Conservation (phyloP, 2,113 vertebrate genomes). For the Climacteris rufus region DNA sequence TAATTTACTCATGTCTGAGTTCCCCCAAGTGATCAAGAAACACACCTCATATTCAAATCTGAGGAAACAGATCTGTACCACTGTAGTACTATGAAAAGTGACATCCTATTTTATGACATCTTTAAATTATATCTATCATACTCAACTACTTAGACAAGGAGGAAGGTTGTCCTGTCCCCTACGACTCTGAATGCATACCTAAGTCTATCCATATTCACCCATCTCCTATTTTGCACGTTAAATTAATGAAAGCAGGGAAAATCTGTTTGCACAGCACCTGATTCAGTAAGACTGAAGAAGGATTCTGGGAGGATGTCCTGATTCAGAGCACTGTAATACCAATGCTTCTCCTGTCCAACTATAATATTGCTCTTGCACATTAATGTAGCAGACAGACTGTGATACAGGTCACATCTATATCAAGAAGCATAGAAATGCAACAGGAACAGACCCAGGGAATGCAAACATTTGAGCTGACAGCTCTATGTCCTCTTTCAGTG, state of each 20-base stretch:
- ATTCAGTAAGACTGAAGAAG: neutral
- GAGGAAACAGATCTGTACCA: neutral
- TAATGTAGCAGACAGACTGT: fast-evolving
- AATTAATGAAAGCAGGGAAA: neutral
- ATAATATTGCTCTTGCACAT: neutral
- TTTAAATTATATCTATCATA: neutral
- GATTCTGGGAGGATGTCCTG: neutral
- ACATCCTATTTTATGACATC: neutral
- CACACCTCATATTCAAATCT: neutral
- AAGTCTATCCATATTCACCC: neutral
- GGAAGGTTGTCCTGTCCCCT: neutral
- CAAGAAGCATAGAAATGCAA: neutral
- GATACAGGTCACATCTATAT: neutral
- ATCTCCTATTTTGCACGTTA: neutral
- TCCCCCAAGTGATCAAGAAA: neutral
- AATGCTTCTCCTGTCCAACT: neutral
- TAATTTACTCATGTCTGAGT: neutral
- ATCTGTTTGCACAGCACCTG: neutral
- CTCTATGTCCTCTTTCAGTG: neutral
- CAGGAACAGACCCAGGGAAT: neutral
- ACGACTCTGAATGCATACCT: no score
- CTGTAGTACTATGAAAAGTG: neutral
- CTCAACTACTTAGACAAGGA: neutral
- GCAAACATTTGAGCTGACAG: neutral
- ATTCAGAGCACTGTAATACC: neutral